Percentiles rank a stretch among this genome's conserved stretches.
phyloP scores from a whole-genome alignment of 2,888 invertebrate species.

The Cephus runcator region DNA sequence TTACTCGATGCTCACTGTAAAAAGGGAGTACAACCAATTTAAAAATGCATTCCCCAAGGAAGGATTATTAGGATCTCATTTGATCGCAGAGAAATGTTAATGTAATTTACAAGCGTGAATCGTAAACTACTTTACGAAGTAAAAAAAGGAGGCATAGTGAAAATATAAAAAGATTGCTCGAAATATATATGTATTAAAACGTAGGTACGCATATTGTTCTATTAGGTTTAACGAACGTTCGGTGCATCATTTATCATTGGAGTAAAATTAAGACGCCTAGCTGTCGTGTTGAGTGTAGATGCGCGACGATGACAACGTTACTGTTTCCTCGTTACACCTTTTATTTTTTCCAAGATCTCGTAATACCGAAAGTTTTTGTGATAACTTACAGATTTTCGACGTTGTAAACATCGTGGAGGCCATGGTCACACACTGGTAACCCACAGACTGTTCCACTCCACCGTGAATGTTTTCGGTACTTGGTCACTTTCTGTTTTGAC shows the following conservation, averaged over 20 bases:
- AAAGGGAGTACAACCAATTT: neutral
- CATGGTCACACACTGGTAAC: constrained; percentile 47
- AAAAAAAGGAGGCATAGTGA: neutral
- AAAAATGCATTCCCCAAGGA: too few relatives aligned
- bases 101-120: neutral
- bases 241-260: neutral
- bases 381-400: constrained; percentile 41
- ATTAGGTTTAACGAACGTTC: neutral
- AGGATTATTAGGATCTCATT: neutral
- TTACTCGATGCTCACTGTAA: neutral
- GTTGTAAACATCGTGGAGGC: constrained; percentile 35
- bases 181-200: too few relatives aligned
- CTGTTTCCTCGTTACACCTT: constrained; percentile 2
- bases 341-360: constrained; percentile 6
- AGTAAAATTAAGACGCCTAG: neutral
- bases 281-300: neutral
- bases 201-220: neutral
- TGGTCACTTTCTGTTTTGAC: neutral
- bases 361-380: constrained; percentile 2
- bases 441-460: constrained; percentile 20
- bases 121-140: neutral
- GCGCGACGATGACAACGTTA: neutral
- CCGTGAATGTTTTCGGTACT: neutral
- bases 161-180: neutral
- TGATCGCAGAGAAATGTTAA: neutral